These are phyloP conservation scores for Pogonocichla stellata DNA, from an alignment of 2,113 vertebrate species.

Conservation along the genomic window DNA sequence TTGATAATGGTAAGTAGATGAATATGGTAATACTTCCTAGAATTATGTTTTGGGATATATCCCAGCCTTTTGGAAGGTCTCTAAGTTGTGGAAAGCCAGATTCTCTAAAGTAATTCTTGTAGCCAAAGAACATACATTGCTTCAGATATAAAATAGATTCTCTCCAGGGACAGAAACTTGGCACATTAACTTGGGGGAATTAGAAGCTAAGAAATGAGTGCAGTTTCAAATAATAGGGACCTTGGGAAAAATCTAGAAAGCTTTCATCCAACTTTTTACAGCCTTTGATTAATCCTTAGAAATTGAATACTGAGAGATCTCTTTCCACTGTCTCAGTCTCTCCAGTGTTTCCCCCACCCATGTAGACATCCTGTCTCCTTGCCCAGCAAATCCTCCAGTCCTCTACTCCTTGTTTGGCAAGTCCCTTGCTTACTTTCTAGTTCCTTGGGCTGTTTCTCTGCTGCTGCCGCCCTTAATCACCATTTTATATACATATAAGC, in stretches of 20 bases:
- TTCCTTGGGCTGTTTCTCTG: not conserved
- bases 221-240: not conserved
- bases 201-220: slow-evolving; percentile 14
- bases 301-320: not conserved
- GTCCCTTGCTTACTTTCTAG: not conserved
- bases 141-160: slow-evolving; percentile 29
- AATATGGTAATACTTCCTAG: slow-evolving; percentile 17
- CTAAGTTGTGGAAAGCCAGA: not conserved
- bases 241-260: not conserved
- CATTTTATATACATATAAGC: fast-evolving
- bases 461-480: not conserved
- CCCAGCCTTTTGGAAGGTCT: not conserved
- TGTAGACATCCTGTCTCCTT: slow-evolving; percentile 42
- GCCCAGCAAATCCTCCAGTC: not conserved
- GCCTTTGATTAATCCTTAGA: slow-evolving; percentile 4
- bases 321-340: not conserved
- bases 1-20: not conserved
- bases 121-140: slow-evolving; percentile 14
- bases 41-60: not conserved
- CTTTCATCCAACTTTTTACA: slow-evolving; percentile 34
- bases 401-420: not conserved
- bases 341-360: not conserved
- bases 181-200: not conserved
- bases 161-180: slow-evolving; percentile 37
- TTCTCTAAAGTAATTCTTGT: not conserved